Evolutionary conservation across 1,140 invertebrate genomes (phyloP).

Genomic region (Aphidius gifuensis): DNA sequence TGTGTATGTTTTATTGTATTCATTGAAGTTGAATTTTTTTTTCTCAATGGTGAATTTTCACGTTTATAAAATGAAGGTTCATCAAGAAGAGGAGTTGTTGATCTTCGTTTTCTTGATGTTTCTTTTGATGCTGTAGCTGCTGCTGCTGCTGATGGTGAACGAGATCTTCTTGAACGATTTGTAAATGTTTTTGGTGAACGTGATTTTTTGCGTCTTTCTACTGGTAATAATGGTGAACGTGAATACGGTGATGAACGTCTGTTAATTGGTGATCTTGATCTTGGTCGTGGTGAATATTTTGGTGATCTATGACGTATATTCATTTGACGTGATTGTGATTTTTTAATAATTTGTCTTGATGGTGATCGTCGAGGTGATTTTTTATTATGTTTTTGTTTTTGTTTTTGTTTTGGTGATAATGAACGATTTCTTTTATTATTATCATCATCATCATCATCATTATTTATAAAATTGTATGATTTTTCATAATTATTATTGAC

Average conservation of each 20-base stretch:
- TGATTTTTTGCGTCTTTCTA: conserved; percentile 6
- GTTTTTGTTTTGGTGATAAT: conserved; percentile 40
- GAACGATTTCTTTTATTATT: conserved; percentile 34
- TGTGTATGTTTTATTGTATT: conserved; percentile 25
- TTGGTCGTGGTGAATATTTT: conserved; percentile 12
- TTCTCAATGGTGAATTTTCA: conserved; percentile 25
- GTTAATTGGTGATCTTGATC: conserved; percentile 31
- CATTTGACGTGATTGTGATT: conserved; percentile 28
- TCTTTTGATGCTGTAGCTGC: conserved; percentile 33
- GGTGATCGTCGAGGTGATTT: conserved; percentile 43
- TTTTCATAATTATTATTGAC: conserved; percentile 23
- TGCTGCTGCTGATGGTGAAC: conserved; percentile 39
- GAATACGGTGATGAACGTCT: conserved; percentile 26
- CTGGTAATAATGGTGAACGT: conserved; percentile 20
- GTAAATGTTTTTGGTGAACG: conserved; percentile 24
- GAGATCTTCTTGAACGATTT: conserved; percentile 29
- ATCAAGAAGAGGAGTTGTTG: conserved; percentile 32
- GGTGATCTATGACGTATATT: conserved; percentile 4
- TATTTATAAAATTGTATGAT: conserved; percentile 25
- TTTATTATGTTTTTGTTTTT: conserved; percentile 29
- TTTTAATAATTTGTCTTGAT: conserved; percentile 29
- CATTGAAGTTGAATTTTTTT: conserved; percentile 31
- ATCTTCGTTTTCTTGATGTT: conserved; percentile 34
- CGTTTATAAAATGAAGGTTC: conserved; percentile 18
- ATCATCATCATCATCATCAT: conserved; percentile 7